phyloP scores from a whole-genome alignment of 2,888 invertebrate species.

The Bellardia bayeri region DNA sequence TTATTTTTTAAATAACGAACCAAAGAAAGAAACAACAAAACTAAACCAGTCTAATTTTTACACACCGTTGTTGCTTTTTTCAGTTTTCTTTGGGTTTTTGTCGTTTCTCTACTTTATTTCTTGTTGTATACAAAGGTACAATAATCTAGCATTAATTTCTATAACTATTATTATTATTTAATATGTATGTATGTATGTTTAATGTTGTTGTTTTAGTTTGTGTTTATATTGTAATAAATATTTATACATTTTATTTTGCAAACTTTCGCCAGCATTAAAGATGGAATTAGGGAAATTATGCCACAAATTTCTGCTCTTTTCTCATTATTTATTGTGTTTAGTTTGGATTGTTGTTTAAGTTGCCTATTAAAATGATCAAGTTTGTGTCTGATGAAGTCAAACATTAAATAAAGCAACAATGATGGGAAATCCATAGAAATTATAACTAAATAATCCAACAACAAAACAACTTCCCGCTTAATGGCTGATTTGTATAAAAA shows the following conservation, averaged over 20 bases:
- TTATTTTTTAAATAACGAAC: too few relatives aligned
- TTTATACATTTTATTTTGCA: slow-evolving; percentile 27
- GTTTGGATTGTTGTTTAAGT: slow-evolving; percentile 29
- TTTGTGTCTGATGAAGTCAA: slow-evolving; percentile 4
- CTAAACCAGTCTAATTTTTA: slow-evolving; percentile 32
- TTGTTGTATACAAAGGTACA: slow-evolving; percentile 4
- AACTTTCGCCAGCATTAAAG: slow-evolving; percentile 58
- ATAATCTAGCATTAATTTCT: slow-evolving; percentile 8
- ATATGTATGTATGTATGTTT: not conserved
- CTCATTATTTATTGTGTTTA: slow-evolving; percentile 16
- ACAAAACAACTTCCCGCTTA: not conserved
- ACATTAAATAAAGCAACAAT: not conserved
- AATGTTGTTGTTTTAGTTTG: too few relatives aligned
- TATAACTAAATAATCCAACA: not conserved
- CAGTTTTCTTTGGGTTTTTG: slow-evolving; percentile 26
- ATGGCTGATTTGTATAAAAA: not conserved
- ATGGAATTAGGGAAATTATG: slow-evolving; percentile 65
- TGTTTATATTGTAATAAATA: not conserved
- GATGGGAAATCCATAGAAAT: slow-evolving; percentile 30
- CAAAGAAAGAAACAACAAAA: slow-evolving; percentile 7
- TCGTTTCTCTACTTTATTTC: not conserved
- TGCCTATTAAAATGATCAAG: slow-evolving; percentile 18
- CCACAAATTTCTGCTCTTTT: slow-evolving; percentile 46
- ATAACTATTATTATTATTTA: slow-evolving; percentile 29
- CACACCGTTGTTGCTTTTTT: slow-evolving; percentile 15